Evolutionary conservation across 2,797 vertebrate genomes (phyloP).

Genomic region (Anguilla anguilla): DNA sequence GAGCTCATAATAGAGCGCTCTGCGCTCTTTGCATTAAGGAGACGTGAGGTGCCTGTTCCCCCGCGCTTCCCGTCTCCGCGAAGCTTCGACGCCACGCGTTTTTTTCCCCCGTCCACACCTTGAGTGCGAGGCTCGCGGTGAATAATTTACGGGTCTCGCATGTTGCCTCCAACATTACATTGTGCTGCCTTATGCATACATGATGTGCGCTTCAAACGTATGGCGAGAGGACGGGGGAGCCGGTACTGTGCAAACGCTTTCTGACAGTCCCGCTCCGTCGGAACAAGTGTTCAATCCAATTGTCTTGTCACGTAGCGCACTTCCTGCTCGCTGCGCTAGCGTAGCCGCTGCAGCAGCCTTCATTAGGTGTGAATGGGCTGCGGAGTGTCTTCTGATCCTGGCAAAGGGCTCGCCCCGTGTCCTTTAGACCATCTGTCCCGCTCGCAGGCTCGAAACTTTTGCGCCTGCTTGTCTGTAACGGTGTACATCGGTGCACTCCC

Average conservation of each 20-base stretch:
- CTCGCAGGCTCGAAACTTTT: not conserved
- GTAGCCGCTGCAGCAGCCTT: not conserved
- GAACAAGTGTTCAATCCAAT: not conserved
- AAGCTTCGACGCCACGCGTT: not conserved
- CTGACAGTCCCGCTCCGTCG: not conserved
- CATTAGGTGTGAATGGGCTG: not conserved
- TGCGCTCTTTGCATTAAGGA: not conserved
- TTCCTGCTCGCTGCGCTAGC: not conserved
- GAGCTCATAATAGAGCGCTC: not conserved
- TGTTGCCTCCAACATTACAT: slow-evolving; percentile 12
- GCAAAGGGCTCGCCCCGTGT: not conserved
- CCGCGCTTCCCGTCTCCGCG: not conserved
- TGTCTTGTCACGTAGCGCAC: not conserved
- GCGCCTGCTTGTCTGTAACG: not conserved
- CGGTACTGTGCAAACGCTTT: not conserved
- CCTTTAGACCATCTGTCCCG: not conserved
- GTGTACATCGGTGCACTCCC: not conserved
- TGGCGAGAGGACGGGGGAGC: slow-evolving; percentile 7
- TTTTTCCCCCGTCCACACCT: slow-evolving; percentile 13
- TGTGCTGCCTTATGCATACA: slow-evolving; percentile 22
- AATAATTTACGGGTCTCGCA: slow-evolving; percentile 30
- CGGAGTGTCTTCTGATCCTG: not conserved
- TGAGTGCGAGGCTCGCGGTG: slow-evolving; percentile 20
- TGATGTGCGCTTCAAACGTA: slow-evolving; percentile 19
- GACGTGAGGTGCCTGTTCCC: not conserved